phyloP scores from a whole-genome alignment of 2,113 vertebrate species.

The Elaphurus davidianus region DNA sequence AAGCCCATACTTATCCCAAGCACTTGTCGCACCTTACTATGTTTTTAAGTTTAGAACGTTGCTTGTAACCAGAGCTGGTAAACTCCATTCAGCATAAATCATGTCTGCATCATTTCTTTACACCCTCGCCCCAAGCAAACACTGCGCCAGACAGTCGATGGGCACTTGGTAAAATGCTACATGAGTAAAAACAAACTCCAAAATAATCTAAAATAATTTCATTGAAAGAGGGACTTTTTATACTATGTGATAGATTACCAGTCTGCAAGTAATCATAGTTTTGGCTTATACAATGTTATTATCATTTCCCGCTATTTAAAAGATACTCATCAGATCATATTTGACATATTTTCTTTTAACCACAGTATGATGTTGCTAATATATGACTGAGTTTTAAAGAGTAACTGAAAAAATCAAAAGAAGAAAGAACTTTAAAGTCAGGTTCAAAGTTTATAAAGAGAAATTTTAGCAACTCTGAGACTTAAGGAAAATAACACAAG shows the following conservation, averaged over 20 bases:
- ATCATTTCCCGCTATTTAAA: conserved; percentile 22
- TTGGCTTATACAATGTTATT: not conserved
- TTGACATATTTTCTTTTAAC: not conserved
- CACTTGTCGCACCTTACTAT: not conserved
- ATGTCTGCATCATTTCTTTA: not conserved
- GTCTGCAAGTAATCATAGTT: not conserved
- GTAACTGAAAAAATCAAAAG: not conserved
- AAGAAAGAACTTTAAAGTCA: not conserved
- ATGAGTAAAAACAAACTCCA: conserved; percentile 15
- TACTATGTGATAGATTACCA: not conserved
- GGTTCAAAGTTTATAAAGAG: not conserved
- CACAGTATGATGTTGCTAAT: not conserved
- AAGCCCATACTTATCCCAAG: not conserved
- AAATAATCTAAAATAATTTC: conserved; percentile 33
- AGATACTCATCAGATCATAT: not conserved
- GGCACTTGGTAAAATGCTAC: not conserved
- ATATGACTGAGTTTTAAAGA: not conserved
- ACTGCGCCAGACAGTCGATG: not conserved
- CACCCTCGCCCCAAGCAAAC: not conserved
- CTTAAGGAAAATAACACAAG: not conserved
- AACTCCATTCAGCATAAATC: not conserved
- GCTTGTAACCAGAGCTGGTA: not conserved
- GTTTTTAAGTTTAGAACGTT: not conserved
- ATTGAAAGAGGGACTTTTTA: not conserved
- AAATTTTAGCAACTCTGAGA: conserved; percentile 10